Percentiles rank a stretch among this genome's conserved stretches.
These are phyloP conservation scores for Chaetogeoica ovagalla DNA, from an alignment of 2,888 invertebrate species.

Conservation along the genomic window DNA sequence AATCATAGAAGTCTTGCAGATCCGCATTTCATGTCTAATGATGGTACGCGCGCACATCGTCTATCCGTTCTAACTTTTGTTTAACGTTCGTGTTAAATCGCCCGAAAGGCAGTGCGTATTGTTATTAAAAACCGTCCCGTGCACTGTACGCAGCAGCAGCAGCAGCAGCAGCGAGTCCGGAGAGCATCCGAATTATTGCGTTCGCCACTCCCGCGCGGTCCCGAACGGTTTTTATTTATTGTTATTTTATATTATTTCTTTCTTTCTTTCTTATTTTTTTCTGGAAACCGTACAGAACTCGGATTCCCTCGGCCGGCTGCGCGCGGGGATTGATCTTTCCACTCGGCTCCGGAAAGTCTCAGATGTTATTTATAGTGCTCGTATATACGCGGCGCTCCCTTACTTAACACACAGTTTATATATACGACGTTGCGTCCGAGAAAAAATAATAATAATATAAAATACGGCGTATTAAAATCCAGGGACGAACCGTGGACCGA, in stretches of 20 bases:
- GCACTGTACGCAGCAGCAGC: too few relatives aligned
- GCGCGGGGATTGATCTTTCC: constrained; percentile 24
- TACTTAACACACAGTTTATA: neutral
- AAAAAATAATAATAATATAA: too few relatives aligned
- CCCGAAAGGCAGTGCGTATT: neutral
- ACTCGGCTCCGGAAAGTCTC: constrained; percentile 35
- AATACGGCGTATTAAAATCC: too few relatives aligned
- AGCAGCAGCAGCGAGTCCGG: too few relatives aligned
- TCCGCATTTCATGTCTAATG: neutral
- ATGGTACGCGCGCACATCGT: neutral
- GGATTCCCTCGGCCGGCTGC: constrained; percentile 9
- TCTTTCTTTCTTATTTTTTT: neutral
- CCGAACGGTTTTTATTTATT: constrained; percentile 1
- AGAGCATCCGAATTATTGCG: constrained; percentile 30
- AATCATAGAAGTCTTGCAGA: too few relatives aligned
- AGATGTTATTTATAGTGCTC: constrained; percentile 36
- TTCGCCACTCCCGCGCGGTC: constrained; percentile 7
- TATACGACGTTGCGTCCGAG: too few relatives aligned
- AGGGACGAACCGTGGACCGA: too few relatives aligned
- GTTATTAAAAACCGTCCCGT: constrained; percentile 2
- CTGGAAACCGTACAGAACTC: constrained; percentile 14
- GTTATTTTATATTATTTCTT: too few relatives aligned
- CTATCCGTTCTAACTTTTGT: neutral
- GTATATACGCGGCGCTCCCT: neutral
- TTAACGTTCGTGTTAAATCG: neutral